These are phyloP conservation scores for Nycticryphes semicollaris DNA, from an alignment of 2,113 vertebrate species.

Conservation along the genomic window DNA sequence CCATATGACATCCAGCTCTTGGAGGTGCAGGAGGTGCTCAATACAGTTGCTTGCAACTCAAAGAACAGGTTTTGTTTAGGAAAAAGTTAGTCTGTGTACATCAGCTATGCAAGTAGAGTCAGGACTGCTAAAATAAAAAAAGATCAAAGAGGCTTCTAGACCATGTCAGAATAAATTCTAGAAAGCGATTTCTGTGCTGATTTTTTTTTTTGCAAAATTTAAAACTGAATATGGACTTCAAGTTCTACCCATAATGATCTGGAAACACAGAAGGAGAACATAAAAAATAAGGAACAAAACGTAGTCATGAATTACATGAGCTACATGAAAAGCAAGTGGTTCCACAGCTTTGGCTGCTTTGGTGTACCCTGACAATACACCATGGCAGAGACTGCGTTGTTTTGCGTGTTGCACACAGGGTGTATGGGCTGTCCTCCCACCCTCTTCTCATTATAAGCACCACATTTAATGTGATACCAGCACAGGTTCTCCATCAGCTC, in stretches of 20 bases:
- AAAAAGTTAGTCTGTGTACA: neutral
- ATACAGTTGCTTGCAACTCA: neutral
- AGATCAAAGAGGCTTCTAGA: neutral
- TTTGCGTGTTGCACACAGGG: neutral
- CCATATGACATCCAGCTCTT: conserved; percentile 4
- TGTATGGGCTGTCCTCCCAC: neutral
- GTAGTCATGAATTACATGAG: neutral
- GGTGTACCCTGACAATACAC: neutral
- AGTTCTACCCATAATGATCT: neutral
- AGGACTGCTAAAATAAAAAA: neutral
- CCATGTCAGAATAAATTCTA: neutral
- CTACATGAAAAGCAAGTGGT: neutral
- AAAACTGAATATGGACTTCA: neutral
- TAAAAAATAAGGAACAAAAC: neutral
- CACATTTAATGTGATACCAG: neutral
- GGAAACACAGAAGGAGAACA: neutral
- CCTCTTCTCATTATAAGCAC: neutral
- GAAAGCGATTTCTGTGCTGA: neutral
- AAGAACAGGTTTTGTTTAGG: neutral
- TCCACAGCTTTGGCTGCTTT: neutral
- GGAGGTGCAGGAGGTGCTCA: neutral
- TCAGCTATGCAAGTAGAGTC: neutral
- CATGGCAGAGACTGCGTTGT: neutral
- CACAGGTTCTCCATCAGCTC: neutral
- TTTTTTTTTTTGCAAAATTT: neutral